phyloP scores from a whole-genome alignment of 2,797 vertebrate species.

The Holocentrus rufus region DNA sequence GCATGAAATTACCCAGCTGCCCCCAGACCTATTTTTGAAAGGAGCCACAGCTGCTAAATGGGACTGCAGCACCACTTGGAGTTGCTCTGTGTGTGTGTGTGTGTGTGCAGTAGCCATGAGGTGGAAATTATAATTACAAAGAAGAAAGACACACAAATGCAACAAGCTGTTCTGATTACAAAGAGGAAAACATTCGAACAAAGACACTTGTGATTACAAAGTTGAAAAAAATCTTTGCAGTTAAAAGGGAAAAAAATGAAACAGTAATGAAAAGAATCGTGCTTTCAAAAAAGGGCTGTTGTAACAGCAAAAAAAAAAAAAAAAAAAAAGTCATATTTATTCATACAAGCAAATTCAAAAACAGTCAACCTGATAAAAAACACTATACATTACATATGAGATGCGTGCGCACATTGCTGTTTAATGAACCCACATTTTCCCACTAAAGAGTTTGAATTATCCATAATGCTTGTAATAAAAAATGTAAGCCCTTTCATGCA shows the following conservation, averaged over 20 bases:
- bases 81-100: conserved; percentile 3
- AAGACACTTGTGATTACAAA: background rate
- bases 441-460: no score
- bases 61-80: conserved; percentile 19
- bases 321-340: no score
- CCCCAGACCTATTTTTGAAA: conserved; percentile 58
- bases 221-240: background rate
- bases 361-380: no score
- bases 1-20: conserved; percentile 67
- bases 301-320: no score
- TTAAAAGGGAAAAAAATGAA: background rate
- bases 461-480: no score
- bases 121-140: conserved; percentile 8
- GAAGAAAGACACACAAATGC: background rate
- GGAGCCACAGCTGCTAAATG: conserved; percentile 55
- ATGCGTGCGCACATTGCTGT: no score
- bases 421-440: no score
- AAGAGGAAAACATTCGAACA: background rate
- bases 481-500: no score
- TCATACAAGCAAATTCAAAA: no score
- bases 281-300: no score
- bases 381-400: no score
- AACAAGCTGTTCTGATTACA: background rate
- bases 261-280: no score
- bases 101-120: background rate